Evolutionary conservation across 2,888 invertebrate genomes (phyloP).

Genomic region (Callinectes sapidus): DNA sequence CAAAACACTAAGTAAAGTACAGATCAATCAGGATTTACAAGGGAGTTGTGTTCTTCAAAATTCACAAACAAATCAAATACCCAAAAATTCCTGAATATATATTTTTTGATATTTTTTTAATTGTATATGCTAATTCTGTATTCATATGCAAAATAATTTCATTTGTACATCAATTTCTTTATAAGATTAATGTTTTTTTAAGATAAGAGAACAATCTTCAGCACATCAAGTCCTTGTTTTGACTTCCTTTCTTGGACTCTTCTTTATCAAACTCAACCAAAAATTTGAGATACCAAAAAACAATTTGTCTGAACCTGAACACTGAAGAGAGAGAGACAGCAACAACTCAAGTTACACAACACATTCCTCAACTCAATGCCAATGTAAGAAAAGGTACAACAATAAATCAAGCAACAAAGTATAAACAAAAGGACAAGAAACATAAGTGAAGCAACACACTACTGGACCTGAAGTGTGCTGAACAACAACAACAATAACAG

Average conservation of each 20-base stretch:
- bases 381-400: neutral
- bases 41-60: too few relatives aligned
- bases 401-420: neutral
- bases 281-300: neutral
- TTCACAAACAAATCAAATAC: neutral
- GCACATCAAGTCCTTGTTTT: neutral
- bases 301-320: neutral
- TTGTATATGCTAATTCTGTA: too few relatives aligned
- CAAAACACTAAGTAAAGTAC: too few relatives aligned
- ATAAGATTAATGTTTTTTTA: too few relatives aligned
- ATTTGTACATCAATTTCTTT: too few relatives aligned
- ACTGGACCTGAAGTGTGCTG: too few relatives aligned
- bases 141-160: neutral
- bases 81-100: neutral
- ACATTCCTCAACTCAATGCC: neutral
- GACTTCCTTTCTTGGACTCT: neutral
- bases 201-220: neutral
- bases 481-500: too few relatives aligned
- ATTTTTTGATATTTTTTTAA: too few relatives aligned
- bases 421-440: neutral
- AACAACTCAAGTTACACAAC: neutral
- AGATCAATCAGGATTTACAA: too few relatives aligned
- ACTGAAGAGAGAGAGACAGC: neutral
- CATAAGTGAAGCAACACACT: neutral
- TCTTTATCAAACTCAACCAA: neutral